phyloP scores from a whole-genome alignment of 1,140 invertebrate species.

The Galleria mellonella region DNA sequence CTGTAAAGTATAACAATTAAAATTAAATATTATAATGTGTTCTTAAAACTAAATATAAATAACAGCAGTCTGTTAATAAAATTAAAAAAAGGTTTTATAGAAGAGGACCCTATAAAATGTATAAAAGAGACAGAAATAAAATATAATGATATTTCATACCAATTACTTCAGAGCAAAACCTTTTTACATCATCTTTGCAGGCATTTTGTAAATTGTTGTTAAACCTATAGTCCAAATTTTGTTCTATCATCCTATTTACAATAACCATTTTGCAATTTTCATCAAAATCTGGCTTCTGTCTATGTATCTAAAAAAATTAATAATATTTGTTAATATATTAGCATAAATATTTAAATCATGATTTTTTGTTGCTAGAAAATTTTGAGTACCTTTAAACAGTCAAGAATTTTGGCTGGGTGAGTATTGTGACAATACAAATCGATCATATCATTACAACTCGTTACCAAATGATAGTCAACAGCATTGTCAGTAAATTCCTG shows the following conservation, averaged over 20 bases:
- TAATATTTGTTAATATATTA: background rate
- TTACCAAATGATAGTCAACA: conserved; percentile 89
- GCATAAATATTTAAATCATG: background rate
- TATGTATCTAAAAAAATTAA: conserved; percentile 75
- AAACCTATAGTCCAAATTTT: conserved; percentile 93
- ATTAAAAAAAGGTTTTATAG: too few species aligned
- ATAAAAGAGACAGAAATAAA: background rate
- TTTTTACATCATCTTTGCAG: conserved; percentile 85
- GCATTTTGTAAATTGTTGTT: conserved; percentile 89
- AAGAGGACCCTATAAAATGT: background rate
- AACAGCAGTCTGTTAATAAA: too few species aligned
- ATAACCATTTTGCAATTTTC: conserved; percentile 90
- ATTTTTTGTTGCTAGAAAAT: background rate
- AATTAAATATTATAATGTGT: background rate
- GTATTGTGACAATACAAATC: conserved; percentile 84
- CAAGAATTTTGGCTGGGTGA: conserved; percentile 80
- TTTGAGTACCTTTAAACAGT: conserved; percentile 78
- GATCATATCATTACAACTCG: conserved; percentile 89
- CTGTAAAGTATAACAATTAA: conserved; percentile 26
- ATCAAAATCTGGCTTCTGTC: conserved; percentile 88
- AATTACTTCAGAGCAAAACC: conserved; percentile 81
- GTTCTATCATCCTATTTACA: conserved; percentile 91
- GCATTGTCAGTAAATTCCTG: conserved; percentile 90
- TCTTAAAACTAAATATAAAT: background rate
- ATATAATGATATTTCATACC: conserved; percentile 61